Evolutionary conservation across 2,113 vertebrate species (phyloP).

Genomic region (Physeter macrocephalus): DNA sequence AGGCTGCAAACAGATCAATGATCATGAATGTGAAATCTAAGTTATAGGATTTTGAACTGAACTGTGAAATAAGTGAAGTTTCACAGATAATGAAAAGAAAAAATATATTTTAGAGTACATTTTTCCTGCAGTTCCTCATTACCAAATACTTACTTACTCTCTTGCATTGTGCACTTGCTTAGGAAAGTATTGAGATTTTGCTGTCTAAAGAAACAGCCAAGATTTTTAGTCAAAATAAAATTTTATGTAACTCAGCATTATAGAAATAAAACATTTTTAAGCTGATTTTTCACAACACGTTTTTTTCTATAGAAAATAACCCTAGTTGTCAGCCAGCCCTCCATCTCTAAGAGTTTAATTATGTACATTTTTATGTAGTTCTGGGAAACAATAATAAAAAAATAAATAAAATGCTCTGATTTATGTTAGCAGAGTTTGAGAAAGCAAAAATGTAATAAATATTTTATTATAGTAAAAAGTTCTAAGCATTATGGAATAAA

Average conservation of each 20-base stretch:
- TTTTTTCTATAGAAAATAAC: not conserved
- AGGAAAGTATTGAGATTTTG: conserved; percentile 26
- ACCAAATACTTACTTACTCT: not conserved
- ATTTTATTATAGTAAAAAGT: not conserved
- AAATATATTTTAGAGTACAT: not conserved
- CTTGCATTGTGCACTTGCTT: not conserved
- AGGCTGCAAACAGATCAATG: conserved; percentile 49
- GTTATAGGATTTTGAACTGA: conserved; percentile 54
- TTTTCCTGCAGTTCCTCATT: conserved; percentile 39
- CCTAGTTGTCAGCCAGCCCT: not conserved
- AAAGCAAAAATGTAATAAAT: not conserved
- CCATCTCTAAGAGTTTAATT: not conserved
- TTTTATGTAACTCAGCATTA: conserved; percentile 5
- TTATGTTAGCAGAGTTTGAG: not conserved
- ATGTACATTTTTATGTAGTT: not conserved
- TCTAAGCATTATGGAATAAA: not conserved
- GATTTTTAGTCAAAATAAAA: not conserved
- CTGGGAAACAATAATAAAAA: not conserved
- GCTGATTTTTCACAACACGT: not conserved
- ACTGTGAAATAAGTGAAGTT: conserved; percentile 57
- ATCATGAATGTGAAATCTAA: conserved; percentile 54
- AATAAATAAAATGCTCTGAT: not conserved
- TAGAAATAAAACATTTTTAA: not conserved
- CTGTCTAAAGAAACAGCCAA: not conserved
- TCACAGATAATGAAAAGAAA: conserved; percentile 40